Evolutionary conservation across 2,797 vertebrate genomes (phyloP), one percentile per base, ranked within the genome.

Genomic region (Ciconia nigra): DNA sequence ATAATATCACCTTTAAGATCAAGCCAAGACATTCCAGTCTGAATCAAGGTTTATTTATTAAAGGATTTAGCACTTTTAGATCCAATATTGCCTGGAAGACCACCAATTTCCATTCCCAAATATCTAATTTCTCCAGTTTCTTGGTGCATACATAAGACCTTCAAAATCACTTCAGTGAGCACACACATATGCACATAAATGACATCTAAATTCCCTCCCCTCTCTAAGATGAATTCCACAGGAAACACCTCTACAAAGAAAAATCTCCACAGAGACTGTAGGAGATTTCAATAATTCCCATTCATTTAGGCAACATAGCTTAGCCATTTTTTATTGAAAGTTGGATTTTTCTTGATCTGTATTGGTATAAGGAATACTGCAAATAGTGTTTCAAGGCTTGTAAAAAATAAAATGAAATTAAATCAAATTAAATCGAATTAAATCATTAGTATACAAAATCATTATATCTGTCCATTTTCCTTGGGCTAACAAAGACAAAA

Each of bases 21-120:
- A 98, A 98, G 98, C 98, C 98, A 98, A 98, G 98, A 97, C 98
- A 98, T 98, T 98, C 98, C 98, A 98, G 95, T 95, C 97, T 97
- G 96, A 98, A 98, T 98, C 96, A 97, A 97, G 85, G 97, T 98
- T 98, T 98, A 98, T 98, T 98, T 98, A 97, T 97, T 97, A 98
- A 98, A 98, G 98, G 97, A 98, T 98, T 98, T 98, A 98, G 97
- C 98, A 98, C 97, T 98, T 98, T 98, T 91, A 97, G 97, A 98
- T 98, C 96, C 96, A 93, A 97, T 98, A 98, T 96, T 98, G 94
- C 95, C 96, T 98, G 97, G 97, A 98, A 98, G 97, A 97, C 94
- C 97, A 98, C 97, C 97, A 98, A 98, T 98, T 98, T 98, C 97
- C 97, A 98, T 97, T 97, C 94, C 91, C 92, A 98, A 98, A 98